Conservation (phyloP, 2,797 vertebrate genomes). For the Melanotaenia parkinsoni region DNA sequence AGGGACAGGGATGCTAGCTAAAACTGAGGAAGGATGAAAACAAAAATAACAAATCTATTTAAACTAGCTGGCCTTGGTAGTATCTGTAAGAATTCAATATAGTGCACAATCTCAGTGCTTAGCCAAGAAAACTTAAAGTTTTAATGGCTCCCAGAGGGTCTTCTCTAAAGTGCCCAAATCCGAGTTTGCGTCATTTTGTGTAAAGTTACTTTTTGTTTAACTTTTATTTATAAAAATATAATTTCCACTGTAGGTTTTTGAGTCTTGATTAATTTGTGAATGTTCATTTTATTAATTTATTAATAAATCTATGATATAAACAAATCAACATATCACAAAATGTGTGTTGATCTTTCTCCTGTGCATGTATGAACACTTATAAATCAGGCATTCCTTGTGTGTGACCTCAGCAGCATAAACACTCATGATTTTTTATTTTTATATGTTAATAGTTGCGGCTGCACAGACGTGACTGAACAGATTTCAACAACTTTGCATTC, state of each 20-base stretch:
- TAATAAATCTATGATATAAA: neutral
- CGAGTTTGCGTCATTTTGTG: too few relatives aligned
- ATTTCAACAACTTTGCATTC: constrained; percentile 18
- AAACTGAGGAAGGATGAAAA: neutral
- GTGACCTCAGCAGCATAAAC: constrained; percentile 15
- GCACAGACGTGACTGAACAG: constrained; percentile 7
- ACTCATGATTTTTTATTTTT: constrained; percentile 19
- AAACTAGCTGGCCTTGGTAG: neutral
- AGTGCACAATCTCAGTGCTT: neutral
- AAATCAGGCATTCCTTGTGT: neutral
- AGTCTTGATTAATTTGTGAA: neutral
- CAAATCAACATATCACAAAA: neutral
- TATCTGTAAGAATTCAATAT: neutral
- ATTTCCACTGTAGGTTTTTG: neutral
- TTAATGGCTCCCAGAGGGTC: too few relatives aligned
- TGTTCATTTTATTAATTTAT: neutral
- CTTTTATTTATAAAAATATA: too few relatives aligned
- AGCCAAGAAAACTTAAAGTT: too few relatives aligned
- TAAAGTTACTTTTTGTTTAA: too few relatives aligned
- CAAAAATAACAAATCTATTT: neutral
- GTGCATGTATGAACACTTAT: neutral
- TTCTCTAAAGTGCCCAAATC: too few relatives aligned
- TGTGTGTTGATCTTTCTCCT: neutral
- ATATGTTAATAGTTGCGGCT: constrained; percentile 13
- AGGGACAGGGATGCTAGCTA: neutral